A percentile compares a stretch with the other conserved stretches of the same genome.
Conservation (phyloP, 2,888 invertebrate genomes). For the Dryobota labecula region DNA sequence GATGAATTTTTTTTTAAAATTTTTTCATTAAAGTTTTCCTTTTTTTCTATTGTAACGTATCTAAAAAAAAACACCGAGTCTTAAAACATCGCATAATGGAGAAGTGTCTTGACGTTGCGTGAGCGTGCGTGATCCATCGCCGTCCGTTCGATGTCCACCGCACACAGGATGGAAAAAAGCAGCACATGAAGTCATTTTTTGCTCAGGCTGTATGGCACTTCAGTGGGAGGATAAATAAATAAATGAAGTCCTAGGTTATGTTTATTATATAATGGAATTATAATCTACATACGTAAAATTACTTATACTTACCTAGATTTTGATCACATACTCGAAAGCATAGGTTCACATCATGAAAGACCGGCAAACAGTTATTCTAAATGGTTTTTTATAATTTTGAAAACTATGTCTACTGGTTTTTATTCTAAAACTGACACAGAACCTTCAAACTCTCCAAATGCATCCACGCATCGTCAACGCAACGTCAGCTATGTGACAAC, state of each 20-base stretch:
- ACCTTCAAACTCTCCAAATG: neutral
- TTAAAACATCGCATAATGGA: too few species aligned
- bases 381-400: neutral
- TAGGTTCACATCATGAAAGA: slow-evolving; percentile 5
- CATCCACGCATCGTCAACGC: neutral
- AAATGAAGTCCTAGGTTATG: neutral
- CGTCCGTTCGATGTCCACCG: too few species aligned
- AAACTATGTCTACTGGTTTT: neutral
- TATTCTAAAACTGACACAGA: neutral
- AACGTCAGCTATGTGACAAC: neutral
- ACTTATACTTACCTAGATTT: slow-evolving; percentile 6
- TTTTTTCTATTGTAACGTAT: too few species aligned
- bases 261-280: neutral
- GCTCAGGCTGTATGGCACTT: too few species aligned
- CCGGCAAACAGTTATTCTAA: slow-evolving; percentile 2
- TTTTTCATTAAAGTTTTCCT: too few species aligned
- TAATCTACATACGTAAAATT: neutral
- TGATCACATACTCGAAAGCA: slow-evolving; percentile 29
- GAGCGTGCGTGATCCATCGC: too few species aligned
- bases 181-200: too few species aligned
- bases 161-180: too few species aligned
- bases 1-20: too few species aligned
- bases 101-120: too few species aligned
- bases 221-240: too few species aligned
- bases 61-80: too few species aligned